These are phyloP conservation scores for Vipera ursinii DNA, from an alignment of 2,797 vertebrate genomes.

Conservation along the genomic window DNA sequence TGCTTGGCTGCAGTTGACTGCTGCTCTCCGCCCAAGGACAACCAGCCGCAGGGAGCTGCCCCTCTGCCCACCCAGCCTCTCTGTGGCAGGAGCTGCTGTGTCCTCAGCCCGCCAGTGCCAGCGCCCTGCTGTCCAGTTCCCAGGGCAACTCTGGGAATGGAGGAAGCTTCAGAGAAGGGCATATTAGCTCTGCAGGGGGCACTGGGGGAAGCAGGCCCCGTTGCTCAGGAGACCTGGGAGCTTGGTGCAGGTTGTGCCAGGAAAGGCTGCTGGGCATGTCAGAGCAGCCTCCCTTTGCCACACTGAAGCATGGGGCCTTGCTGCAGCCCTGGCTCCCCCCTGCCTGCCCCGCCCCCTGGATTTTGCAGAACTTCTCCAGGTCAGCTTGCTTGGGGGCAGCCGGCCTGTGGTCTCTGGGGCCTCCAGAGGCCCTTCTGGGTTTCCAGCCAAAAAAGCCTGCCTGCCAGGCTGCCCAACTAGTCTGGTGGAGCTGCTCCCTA, in stretches of 20 bases:
- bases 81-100: no score
- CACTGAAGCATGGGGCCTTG: neutral
- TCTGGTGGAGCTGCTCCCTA: neutral
- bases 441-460: neutral
- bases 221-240: neutral
- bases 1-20: neutral
- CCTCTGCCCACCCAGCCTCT: neutral
- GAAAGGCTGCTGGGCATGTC: neutral
- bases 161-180: neutral
- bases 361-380: neutral
- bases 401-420: no score
- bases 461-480: neutral
- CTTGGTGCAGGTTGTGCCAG: neutral
- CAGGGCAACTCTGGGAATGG: neutral
- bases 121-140: neutral
- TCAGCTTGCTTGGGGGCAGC: no score
- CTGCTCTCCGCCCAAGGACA: neutral
- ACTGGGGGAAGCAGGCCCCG: neutral
- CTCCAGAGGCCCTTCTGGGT: no score
- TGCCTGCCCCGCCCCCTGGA: no score
- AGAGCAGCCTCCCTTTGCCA: neutral
- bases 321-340: neutral
- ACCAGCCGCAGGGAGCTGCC: neutral
- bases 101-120: neutral
- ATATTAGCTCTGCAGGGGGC: neutral